Evolutionary conservation across 1,140 invertebrate genomes (phyloP).

Genomic region (Phortica variegata): DNA sequence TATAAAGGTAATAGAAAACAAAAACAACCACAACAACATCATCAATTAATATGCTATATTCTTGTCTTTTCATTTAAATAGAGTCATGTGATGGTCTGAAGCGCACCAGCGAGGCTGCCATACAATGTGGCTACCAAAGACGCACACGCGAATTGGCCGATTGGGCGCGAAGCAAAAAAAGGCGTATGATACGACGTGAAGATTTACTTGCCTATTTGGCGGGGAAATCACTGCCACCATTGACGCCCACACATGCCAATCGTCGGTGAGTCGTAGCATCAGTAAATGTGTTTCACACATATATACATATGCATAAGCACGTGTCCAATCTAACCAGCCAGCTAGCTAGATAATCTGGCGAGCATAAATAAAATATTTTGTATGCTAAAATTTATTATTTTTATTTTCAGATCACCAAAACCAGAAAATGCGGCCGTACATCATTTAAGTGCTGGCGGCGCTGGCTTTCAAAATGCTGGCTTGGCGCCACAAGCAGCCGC

Average conservation of each 20-base stretch:
- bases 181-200: constrained; percentile 70
- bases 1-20: constrained; percentile 69
- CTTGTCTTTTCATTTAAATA: constrained; percentile 40
- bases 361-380: no score
- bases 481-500: constrained; percentile 12
- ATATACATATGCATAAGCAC: constrained; percentile 4
- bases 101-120: constrained; percentile 69
- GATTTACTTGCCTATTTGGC: constrained; percentile 78
- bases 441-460: constrained; percentile 26
- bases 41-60: neutral
- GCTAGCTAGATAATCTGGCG: no score
- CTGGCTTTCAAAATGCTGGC: constrained; percentile 8
- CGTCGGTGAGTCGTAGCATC: constrained; percentile 49
- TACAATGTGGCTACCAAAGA: constrained; percentile 73
- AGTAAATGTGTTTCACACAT: constrained; percentile 5
- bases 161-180: constrained; percentile 73
- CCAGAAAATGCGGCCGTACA: constrained; percentile 29
- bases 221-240: constrained; percentile 68
- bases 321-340: neutral
- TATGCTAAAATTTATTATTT: constrained; percentile 8
- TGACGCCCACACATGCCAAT: constrained; percentile 60
- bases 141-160: constrained; percentile 75
- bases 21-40: neutral
- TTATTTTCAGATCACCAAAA: constrained; percentile 36
- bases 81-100: constrained; percentile 74